Percentiles rank a stretch among this genome's conserved stretches.
Conservation (phyloP, 30 jellyfish, hydroid and myxozoan genomes). For the Cassiopea andromeda region DNA sequence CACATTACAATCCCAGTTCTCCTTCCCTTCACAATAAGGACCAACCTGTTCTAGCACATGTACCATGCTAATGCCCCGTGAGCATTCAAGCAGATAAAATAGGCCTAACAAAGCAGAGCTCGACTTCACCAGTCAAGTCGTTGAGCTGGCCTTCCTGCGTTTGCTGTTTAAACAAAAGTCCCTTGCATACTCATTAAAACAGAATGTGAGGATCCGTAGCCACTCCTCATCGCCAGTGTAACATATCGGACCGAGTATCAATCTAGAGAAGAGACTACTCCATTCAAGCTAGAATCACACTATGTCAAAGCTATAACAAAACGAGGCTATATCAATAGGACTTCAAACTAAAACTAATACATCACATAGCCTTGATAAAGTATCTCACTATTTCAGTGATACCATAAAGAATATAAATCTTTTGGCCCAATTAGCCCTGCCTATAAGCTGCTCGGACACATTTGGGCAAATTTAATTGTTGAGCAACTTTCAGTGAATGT, state of each 20-base stretch:
- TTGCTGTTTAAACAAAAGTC: not conserved
- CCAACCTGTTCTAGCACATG: constrained; percentile 28
- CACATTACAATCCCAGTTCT: constrained; percentile 45
- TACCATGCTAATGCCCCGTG: constrained; percentile 19
- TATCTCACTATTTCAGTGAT: no score
- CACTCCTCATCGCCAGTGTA: constrained; percentile 39
- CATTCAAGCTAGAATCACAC: not conserved
- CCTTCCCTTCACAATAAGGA: constrained; percentile 31
- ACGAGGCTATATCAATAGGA: constrained; percentile 35
- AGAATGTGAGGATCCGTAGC: constrained; percentile 31
- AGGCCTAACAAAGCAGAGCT: constrained; percentile 31
- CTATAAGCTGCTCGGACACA: no score
- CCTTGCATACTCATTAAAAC: constrained; percentile 12
- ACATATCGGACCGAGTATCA: constrained; percentile 10
- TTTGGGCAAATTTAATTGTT: no score
- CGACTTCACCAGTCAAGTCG: constrained; percentile 49
- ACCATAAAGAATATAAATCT: no score
- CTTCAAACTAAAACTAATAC: constrained; percentile 10
- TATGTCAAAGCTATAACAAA: not conserved
- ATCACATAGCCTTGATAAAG: not conserved
- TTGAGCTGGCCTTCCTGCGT: constrained; percentile 14
- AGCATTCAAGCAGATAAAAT: constrained; percentile 24
- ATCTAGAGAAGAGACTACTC: constrained; percentile 7
- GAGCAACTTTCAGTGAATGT: no score
- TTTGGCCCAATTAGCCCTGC: no score